Base-by-base conservation (phyloP, 2,797 vertebrate species). In the Phyllotis vaccarum region DNA sequence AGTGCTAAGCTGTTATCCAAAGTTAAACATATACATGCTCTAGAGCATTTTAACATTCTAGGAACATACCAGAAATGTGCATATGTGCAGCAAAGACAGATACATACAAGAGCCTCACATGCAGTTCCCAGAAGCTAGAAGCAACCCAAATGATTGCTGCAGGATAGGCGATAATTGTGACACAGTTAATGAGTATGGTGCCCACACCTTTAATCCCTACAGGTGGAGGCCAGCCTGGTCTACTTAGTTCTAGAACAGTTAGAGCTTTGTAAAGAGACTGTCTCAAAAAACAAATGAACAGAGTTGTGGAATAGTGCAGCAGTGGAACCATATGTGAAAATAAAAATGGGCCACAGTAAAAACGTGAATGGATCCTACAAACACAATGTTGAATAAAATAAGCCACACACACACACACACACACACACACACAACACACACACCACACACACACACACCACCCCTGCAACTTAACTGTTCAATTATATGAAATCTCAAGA, bases 31-130 rank as follows among this genome's bases (percentile, higher is more conserved):
- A 43, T 2, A 68, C 10, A 29, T 52, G 46, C 11, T 58, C 79
- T 60, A 1, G 82, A 83, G 31, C 82, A 49, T 62, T 91, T 34
- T 76, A n/a, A 88, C 76, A 60, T 31, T 34, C 29, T 80, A 75
- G 52, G n/a, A 70, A 56, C 78, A 64, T 75, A 34, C 34, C n/a
- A 79, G 54, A 96, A 79, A 52, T 52, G 2, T 80, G 58, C n/a
- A 21, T 46, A 17, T n/a, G 31, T 93, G 19, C 34, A 83, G 24
- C 58, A 49, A 86, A 93, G 66, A 91, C n/a, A 94, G 86, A 31
- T 75, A 66, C n/a, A 87, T 52, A 58, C 11, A 52, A 66, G 27
- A 83, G 37, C 62, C 2, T 54, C 49, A 88, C 74, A 40, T 29
- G n/a, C 24, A 76, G 24, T 34, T 49, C 72, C 34, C 75, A 52